A percentile compares a stretch with the other conserved stretches of the same genome.
These are phyloP conservation scores for Drosophila algonquin DNA, from an alignment of 2,888 invertebrate genomes.

Conservation along the genomic window DNA sequence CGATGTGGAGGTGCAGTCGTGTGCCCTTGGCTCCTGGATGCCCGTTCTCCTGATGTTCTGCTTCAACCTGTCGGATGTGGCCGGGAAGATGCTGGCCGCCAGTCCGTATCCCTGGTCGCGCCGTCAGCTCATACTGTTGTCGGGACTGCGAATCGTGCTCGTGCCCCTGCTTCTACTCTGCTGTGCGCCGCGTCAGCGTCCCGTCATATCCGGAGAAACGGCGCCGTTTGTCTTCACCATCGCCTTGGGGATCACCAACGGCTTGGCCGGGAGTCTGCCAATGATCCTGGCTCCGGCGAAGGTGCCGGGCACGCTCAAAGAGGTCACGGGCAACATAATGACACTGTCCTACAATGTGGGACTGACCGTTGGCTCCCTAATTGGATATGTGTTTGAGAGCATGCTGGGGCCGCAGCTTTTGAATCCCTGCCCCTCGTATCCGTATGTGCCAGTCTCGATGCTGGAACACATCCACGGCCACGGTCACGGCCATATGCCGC, in stretches of 20 bases:
- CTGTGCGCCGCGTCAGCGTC: conserved; percentile 90
- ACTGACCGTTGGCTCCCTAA: conserved; percentile 91
- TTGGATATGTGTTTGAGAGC: conserved; percentile 91
- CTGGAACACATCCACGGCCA: conserved; percentile 70
- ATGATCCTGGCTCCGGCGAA: conserved; percentile 96
- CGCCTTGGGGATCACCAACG: conserved; percentile 92
- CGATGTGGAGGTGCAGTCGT: conserved; percentile 93
- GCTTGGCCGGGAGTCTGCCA: conserved; percentile 94
- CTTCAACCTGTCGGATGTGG: conserved; percentile 93
- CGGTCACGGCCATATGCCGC: conserved; percentile 47
- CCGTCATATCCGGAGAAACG: conserved; percentile 88
- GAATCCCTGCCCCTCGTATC: conserved; percentile 84
- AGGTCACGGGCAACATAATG: conserved; percentile 97
- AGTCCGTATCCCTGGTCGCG: conserved; percentile 93
- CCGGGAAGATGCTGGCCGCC: conserved; percentile 90
- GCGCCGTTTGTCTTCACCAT: conserved; percentile 88
- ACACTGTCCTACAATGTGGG: conserved; percentile 95
- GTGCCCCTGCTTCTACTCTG: conserved; percentile 93
- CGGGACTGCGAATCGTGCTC: conserved; percentile 89
- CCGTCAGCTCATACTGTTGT: conserved; percentile 90
- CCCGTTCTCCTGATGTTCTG: conserved; percentile 95
- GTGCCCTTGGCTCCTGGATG: conserved; percentile 94
- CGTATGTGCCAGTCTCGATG: conserved; percentile 74
- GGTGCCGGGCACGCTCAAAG: conserved; percentile 93
- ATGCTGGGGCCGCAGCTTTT: conserved; percentile 86